Percentiles rank a stretch among this genome's conserved stretches.
These are phyloP conservation scores for Athene cunicularia DNA, from an alignment of 2,113 vertebrate species.

Conservation along the genomic window DNA sequence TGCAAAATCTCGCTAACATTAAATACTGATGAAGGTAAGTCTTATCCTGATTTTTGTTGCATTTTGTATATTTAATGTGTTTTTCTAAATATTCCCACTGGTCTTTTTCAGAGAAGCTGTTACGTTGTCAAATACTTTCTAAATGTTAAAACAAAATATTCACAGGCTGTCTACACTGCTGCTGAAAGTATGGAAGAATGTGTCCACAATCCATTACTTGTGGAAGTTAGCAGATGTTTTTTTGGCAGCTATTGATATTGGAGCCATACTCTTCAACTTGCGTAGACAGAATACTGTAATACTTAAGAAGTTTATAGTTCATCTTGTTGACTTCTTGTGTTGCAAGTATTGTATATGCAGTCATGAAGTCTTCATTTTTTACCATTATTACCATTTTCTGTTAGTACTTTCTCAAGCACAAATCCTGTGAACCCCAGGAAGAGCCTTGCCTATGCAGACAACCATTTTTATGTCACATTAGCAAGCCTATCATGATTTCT, in stretches of 20 bases:
- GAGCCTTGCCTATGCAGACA: background rate
- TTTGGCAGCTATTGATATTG: background rate
- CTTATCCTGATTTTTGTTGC: background rate
- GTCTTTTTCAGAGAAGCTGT: background rate
- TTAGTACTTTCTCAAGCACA: background rate
- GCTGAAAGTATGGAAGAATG: background rate
- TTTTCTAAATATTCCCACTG: background rate
- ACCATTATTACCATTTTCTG: background rate
- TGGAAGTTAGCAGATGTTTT: background rate
- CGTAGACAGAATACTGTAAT: background rate
- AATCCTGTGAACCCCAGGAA: background rate
- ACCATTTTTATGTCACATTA: background rate
- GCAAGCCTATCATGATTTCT: background rate
- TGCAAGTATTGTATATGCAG: background rate
- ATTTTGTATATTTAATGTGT: background rate
- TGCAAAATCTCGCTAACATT: constrained; percentile 83
- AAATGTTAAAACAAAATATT: background rate
- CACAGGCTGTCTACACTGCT: background rate
- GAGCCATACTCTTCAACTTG: background rate
- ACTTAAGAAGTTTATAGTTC: background rate
- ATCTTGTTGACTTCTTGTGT: background rate
- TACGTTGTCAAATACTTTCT: background rate
- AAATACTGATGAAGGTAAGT: constrained; percentile 80
- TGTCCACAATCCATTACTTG: background rate
- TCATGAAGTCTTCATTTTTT: background rate